Conservation (phyloP, 2,888 invertebrate genomes). For the Muscina levida region DNA sequence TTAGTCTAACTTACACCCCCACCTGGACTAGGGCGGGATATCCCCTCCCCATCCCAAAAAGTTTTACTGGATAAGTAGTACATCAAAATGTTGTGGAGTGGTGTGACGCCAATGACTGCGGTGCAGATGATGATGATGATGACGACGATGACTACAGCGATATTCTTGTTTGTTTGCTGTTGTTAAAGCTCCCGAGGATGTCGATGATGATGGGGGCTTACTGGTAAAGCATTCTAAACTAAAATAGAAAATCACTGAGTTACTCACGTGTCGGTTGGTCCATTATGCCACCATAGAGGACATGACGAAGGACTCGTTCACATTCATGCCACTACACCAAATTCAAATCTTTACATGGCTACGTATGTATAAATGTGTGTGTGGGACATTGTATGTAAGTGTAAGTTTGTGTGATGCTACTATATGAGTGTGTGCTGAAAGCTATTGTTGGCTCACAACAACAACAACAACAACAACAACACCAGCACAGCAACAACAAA, state of each 20-base stretch:
- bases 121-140: slow-evolving; percentile 6
- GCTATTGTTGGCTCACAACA: slow-evolving; percentile 39
- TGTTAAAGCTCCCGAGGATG: not conserved
- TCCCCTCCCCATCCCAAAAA: no score
- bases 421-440: slow-evolving; percentile 34
- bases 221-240: slow-evolving; percentile 18
- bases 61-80: slow-evolving; percentile 29
- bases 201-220: slow-evolving; percentile 14
- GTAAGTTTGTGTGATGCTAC: not conserved
- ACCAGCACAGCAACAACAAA: slow-evolving; percentile 8
- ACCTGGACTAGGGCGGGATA: no score
- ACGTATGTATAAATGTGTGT: not conserved
- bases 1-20: no score
- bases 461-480: no score
- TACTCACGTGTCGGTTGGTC: slow-evolving; percentile 41
- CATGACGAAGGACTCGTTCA: not conserved
- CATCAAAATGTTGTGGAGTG: not conserved
- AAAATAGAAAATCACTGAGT: slow-evolving; percentile 48
- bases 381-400: not conserved
- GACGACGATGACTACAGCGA: slow-evolving; percentile 3
- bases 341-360: not conserved
- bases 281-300: slow-evolving; percentile 30
- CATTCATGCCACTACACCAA: not conserved
- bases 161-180: slow-evolving; percentile 35
- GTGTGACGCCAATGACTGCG: not conserved